phyloP scores from a whole-genome alignment of 2,797 vertebrate species.

The Pangasius mekongensis region DNA sequence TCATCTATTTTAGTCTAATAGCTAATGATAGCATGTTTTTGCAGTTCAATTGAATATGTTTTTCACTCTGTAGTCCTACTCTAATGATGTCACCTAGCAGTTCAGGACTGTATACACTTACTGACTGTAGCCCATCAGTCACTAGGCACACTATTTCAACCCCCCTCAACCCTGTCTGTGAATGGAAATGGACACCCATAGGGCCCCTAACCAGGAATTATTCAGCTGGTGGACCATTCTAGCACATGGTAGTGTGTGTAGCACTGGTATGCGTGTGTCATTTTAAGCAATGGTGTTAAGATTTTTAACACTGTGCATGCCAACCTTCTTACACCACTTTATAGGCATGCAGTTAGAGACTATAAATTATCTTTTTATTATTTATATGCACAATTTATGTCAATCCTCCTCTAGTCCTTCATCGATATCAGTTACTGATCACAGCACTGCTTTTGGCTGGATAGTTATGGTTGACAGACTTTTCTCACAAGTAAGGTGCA shows the following conservation, averaged over 20 bases:
- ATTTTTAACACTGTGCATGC: background rate
- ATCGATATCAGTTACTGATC: background rate
- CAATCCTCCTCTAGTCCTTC: background rate
- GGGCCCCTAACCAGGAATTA: background rate
- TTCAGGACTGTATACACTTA: background rate
- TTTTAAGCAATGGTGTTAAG: background rate
- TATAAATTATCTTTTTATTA: background rate
- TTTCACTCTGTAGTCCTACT: background rate
- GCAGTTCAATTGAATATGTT: background rate
- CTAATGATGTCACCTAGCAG: constrained; percentile 10
- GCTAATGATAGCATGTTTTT: background rate
- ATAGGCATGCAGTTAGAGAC: background rate
- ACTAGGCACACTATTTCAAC: background rate
- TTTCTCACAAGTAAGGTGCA: background rate
- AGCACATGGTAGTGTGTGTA: background rate
- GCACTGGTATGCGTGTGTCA: background rate
- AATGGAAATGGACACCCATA: background rate
- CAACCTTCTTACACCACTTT: background rate
- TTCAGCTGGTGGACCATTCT: background rate
- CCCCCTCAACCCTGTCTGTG: background rate
- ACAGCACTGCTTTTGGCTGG: background rate
- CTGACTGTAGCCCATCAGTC: constrained; percentile 15
- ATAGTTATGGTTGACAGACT: background rate
- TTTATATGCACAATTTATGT: constrained; percentile 1
- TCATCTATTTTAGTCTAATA: background rate